Evolutionary conservation across 2,113 vertebrate genomes (phyloP).

Genomic region (Dicentrarchus labrax): DNA sequence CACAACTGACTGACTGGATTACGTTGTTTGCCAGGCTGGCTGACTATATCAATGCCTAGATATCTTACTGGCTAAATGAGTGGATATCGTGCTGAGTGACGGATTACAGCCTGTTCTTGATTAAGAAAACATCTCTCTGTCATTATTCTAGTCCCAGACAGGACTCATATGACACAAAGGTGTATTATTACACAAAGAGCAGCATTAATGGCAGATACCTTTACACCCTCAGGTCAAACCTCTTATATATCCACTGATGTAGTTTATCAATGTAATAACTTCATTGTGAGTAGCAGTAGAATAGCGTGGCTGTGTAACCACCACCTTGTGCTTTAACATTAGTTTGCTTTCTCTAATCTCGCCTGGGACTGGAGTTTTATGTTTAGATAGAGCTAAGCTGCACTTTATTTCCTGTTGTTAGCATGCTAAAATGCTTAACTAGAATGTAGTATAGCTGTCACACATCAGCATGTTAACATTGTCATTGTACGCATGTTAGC

Average conservation of each 20-base stretch:
- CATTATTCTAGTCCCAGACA: constrained; percentile 31
- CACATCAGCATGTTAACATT: no score
- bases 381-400: constrained; percentile 1
- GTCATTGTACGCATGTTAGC: no score
- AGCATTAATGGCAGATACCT: constrained; percentile 26
- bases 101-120: constrained; percentile 28
- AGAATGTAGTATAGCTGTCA: neutral
- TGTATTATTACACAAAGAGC: constrained; percentile 29
- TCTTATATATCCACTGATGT: constrained; percentile 31
- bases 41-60: constrained; percentile 1
- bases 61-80: constrained; percentile 2
- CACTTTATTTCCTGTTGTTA: no score
- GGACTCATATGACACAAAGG: constrained; percentile 40
- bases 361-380: constrained; percentile 8
- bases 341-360: no score
- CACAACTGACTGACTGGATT: constrained; percentile 52
- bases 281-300: neutral
- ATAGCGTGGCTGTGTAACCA: neutral
- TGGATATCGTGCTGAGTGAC: constrained; percentile 23
- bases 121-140: constrained; percentile 25
- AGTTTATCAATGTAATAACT: neutral
- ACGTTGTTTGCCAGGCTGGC: constrained; percentile 22
- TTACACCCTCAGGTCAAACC: constrained; percentile 42
- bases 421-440: neutral
- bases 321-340: constrained; percentile 8